Conservation (phyloP, 1,140 invertebrate species). For the Pristionchus pacificus region DNA sequence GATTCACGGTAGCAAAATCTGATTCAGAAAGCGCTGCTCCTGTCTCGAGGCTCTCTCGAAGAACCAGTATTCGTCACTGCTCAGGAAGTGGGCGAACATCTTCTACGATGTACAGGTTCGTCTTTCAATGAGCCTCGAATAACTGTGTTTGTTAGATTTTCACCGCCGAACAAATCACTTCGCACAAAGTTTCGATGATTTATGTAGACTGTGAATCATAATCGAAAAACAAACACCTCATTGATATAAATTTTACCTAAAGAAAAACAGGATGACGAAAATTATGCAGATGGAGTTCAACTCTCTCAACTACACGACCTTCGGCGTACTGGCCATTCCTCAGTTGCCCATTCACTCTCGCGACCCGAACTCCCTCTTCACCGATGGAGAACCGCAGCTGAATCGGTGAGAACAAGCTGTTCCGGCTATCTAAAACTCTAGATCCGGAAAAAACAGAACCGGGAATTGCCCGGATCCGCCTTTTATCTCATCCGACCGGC, state of each 20-base stretch:
- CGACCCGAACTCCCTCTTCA: slow-evolving; percentile 46
- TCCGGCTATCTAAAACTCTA: too few species aligned
- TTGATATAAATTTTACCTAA: background rate
- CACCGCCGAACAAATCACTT: background rate
- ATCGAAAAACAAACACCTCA: background rate
- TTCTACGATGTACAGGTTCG: slow-evolving; percentile 16
- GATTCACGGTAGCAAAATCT: too few species aligned
- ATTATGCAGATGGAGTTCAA: slow-evolving; percentile 44
- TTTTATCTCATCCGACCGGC: background rate
- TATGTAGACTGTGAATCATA: too few species aligned
- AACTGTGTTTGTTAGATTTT: slow-evolving; percentile 14
- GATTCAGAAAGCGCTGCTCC: slow-evolving; percentile 39
- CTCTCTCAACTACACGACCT: slow-evolving; percentile 41
- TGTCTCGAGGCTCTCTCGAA: slow-evolving; percentile 40
- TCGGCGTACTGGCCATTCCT: slow-evolving; percentile 41
- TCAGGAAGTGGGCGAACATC: slow-evolving; percentile 1
- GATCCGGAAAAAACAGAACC: too few species aligned
- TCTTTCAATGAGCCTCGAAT: slow-evolving; percentile 36
- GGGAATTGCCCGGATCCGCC: too few species aligned
- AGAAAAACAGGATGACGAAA: background rate
- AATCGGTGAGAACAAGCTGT: slow-evolving; percentile 35
- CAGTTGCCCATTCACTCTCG: slow-evolving; percentile 43
- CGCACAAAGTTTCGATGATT: too few species aligned
- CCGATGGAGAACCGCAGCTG: slow-evolving; percentile 40
- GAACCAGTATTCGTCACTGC: background rate